Evolutionary conservation across 2,113 vertebrate genomes (phyloP).

Genomic region (Hippocampus abdominalis): DNA sequence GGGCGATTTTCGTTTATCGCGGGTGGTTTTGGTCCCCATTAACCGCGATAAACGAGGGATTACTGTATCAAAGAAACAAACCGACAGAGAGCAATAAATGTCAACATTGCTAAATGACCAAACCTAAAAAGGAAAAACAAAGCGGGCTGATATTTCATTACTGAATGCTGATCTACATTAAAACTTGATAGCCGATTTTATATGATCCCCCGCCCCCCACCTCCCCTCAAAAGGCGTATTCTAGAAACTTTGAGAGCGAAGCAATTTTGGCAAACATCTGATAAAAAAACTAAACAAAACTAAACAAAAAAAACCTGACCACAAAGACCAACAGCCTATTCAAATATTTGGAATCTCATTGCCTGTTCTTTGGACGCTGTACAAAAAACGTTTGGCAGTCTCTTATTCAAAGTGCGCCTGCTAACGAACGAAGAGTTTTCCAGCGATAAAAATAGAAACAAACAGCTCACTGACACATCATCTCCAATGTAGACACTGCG

Average conservation of each 20-base stretch:
- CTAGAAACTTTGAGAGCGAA: background rate
- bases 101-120: too few relatives aligned
- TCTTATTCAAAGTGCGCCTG: slow-evolving; percentile 11
- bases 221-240: background rate
- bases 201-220: too few relatives aligned
- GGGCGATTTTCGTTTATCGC: too few relatives aligned
- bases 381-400: slow-evolving; percentile 20
- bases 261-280: background rate
- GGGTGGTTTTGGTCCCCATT: too few relatives aligned
- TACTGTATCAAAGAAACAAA: too few relatives aligned
- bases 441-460: slow-evolving; percentile 13
- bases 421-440: slow-evolving; percentile 33
- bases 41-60: too few relatives aligned
- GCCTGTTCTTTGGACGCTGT: background rate
- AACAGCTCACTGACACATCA: slow-evolving; percentile 13
- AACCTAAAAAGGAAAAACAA: too few relatives aligned
- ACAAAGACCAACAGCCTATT: background rate
- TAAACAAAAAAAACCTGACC: background rate
- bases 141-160: too few relatives aligned
- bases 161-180: background rate
- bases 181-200: background rate
- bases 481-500: slow-evolving; percentile 1
- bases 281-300: background rate
- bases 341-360: background rate
- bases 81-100: too few relatives aligned